phyloP scores from a whole-genome alignment of 1,140 invertebrate genomes.

The Heliconius eleuchia region DNA sequence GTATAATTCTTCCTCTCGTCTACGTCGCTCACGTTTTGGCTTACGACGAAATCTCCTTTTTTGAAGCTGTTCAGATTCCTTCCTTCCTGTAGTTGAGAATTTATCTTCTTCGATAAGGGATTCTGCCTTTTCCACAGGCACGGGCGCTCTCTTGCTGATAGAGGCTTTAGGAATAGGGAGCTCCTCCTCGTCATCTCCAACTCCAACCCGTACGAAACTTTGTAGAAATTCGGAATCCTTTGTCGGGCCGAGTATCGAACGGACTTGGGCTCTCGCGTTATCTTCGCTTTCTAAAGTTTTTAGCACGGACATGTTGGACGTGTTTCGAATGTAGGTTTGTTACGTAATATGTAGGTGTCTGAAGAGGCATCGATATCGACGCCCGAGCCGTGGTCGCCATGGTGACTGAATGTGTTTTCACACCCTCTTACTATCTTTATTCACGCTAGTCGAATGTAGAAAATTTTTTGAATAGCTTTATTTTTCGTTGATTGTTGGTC shows the following conservation, averaged over 20 bases:
- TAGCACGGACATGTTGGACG: conserved; percentile 20
- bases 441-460: conserved; percentile 38
- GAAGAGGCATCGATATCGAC: conserved; percentile 67
- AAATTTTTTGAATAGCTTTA: not conserved
- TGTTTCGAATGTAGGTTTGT: conserved; percentile 36
- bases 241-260: conserved; percentile 82
- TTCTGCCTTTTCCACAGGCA: conserved; percentile 60
- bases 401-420: conserved; percentile 69
- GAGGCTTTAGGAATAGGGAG: conserved; percentile 73
- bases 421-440: conserved; percentile 54
- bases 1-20: conserved; percentile 90
- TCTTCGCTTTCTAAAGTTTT: conserved; percentile 58
- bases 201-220: conserved; percentile 86
- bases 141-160: conserved; percentile 69
- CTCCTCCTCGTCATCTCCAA: conserved; percentile 75
- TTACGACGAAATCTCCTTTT: conserved; percentile 64
- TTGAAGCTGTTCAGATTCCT: conserved; percentile 66
- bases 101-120: conserved; percentile 55
- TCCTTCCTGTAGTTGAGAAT: conserved; percentile 50
- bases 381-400: conserved; percentile 69
- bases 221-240: conserved; percentile 88
- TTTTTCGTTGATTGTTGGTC: too few relatives aligned
- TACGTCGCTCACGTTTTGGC: conserved; percentile 81
- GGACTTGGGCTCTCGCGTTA: conserved; percentile 70
- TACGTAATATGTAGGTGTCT: conserved; percentile 67